A percentile compares a stretch with the other conserved stretches of the same genome.
phyloP scores from a whole-genome alignment of 2,888 invertebrate species.

The Neuroscelio doddi region DNA sequence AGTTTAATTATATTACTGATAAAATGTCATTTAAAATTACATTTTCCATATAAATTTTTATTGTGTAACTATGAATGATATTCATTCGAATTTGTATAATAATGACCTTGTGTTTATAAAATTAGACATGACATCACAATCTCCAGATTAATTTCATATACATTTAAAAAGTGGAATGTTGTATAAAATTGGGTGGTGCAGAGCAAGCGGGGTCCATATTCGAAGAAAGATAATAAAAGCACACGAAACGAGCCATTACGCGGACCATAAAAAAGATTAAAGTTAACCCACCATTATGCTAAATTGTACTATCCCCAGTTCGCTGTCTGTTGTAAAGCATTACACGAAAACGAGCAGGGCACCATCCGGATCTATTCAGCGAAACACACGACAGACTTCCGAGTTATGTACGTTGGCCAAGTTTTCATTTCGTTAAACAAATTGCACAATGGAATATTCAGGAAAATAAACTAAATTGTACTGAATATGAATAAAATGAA shows the following conservation, averaged over 20 bases:
- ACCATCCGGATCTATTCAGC: slow-evolving; percentile 2
- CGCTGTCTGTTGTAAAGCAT: slow-evolving; percentile 18
- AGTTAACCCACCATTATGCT: slow-evolving; percentile 65
- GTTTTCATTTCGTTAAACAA: background rate
- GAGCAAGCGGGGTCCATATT: slow-evolving; percentile 23
- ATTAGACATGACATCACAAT: too few species aligned
- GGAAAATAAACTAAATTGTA: background rate
- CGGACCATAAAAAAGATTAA: slow-evolving; percentile 64
- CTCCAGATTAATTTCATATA: too few species aligned
- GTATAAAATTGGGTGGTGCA: background rate
- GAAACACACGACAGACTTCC: slow-evolving; percentile 2
- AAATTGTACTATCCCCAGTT: slow-evolving; percentile 49
- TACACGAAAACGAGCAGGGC: slow-evolving; percentile 19
- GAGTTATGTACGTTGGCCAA: background rate
- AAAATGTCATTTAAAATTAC: too few species aligned
- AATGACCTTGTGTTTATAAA: too few species aligned
- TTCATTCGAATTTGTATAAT: too few species aligned
- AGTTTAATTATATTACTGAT: too few species aligned
- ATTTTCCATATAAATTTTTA: too few species aligned
- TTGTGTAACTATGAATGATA: too few species aligned
- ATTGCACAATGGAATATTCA: background rate
- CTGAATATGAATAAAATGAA: too few species aligned
- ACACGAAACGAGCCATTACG: slow-evolving; percentile 62
- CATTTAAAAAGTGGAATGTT: slow-evolving; percentile 3
- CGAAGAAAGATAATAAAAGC: slow-evolving; percentile 53